These are phyloP conservation scores for Zhuqinia jingwanae DNA, from an alignment of 2,888 invertebrate genomes.

Conservation along the genomic window DNA sequence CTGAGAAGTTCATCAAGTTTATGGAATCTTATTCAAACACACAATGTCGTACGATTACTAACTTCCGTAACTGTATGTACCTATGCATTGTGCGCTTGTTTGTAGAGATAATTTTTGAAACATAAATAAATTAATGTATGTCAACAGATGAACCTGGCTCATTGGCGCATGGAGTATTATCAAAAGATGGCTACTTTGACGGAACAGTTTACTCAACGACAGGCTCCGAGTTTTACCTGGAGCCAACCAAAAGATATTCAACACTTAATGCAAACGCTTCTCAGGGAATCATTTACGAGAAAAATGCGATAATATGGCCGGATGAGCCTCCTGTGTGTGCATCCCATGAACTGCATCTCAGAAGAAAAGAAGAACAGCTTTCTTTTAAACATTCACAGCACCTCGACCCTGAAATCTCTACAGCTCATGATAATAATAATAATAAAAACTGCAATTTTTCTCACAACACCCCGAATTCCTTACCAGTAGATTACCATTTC, in stretches of 20 bases:
- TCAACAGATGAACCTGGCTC: slow-evolving; percentile 92
- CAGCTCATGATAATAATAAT: slow-evolving; percentile 4
- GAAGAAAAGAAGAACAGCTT: slow-evolving; percentile 76
- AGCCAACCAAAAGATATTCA: slow-evolving; percentile 85
- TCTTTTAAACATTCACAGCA: slow-evolving; percentile 78
- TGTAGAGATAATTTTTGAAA: no score
- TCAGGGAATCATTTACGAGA: slow-evolving; percentile 92
- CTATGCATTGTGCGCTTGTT: no score
- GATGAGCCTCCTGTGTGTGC: slow-evolving; percentile 82
- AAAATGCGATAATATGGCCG: slow-evolving; percentile 86
- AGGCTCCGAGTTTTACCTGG: slow-evolving; percentile 90
- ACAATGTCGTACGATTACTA: no score
- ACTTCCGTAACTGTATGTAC: no score
- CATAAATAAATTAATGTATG: no score
- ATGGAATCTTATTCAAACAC: no score
- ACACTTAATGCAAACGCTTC: slow-evolving; percentile 81
- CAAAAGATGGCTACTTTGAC: slow-evolving; percentile 93
- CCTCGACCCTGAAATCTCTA: slow-evolving; percentile 11
- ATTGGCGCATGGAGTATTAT: slow-evolving; percentile 91
- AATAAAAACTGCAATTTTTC: slow-evolving; percentile 30
- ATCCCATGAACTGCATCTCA: slow-evolving; percentile 84
- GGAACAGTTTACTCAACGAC: slow-evolving; percentile 90
- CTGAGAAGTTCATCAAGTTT: no score
- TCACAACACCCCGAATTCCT: neutral
- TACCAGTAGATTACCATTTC: slow-evolving; percentile 41